phyloP scores from a whole-genome alignment of 2,888 invertebrate species.

The Papilio gigon region DNA sequence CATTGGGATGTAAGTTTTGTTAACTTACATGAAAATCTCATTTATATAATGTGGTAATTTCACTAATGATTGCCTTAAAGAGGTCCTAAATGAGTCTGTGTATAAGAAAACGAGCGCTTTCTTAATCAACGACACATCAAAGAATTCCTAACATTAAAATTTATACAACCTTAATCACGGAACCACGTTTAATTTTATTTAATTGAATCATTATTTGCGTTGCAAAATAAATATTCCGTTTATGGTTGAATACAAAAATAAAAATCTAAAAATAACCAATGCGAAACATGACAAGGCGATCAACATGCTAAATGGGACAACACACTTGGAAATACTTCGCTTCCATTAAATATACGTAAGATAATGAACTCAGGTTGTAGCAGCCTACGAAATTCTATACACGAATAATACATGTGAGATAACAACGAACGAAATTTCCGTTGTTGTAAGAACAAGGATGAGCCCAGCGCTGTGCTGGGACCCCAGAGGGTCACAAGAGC shows the following conservation, averaged over 20 bases:
- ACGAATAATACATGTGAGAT: neutral
- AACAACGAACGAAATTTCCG: too few relatives aligned
- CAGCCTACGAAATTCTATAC: neutral
- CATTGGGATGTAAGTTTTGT: too few relatives aligned
- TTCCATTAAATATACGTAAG: neutral
- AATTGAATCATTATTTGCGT: neutral
- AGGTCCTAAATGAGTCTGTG: too few relatives aligned
- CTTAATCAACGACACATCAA: too few relatives aligned
- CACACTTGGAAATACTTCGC: neutral
- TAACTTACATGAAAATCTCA: too few relatives aligned
- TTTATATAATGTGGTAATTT: too few relatives aligned
- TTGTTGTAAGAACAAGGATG: too few relatives aligned
- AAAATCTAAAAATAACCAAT: neutral
- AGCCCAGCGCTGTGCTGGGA: too few relatives aligned
- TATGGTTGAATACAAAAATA: neutral
- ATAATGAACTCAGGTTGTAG: neutral
- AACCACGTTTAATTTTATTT: neutral
- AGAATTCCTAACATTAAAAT: neutral
- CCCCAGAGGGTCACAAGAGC: too few relatives aligned
- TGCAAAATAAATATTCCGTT: neutral
- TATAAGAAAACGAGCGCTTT: too few relatives aligned
- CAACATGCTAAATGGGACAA: conserved; percentile 12
- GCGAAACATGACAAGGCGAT: neutral
- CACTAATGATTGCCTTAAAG: too few relatives aligned
- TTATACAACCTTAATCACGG: conserved; percentile 3